Percentiles rank a stretch among this genome's conserved stretches.
phyloP scores from a whole-genome alignment of 37 sponge, comb jelly and placozoan genomes.

The Halichondria panicea region DNA sequence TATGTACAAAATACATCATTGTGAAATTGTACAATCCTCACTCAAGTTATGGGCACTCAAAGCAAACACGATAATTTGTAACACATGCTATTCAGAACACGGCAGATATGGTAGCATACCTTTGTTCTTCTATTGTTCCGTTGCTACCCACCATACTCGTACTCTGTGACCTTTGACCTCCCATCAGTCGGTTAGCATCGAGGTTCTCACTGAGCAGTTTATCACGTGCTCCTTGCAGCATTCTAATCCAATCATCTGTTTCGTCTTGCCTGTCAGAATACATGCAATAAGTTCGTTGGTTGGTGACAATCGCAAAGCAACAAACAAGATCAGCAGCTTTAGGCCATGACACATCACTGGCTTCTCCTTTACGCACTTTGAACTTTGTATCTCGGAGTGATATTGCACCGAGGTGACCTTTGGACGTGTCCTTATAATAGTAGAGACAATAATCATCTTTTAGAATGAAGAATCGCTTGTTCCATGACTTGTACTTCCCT shows the following conservation, averaged over 20 bases:
- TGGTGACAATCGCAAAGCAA: conserved; percentile 54
- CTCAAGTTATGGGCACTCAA: too few species aligned
- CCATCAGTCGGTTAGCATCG: neutral
- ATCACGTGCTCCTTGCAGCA: conserved; percentile 15
- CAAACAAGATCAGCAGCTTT: conserved; percentile 13
- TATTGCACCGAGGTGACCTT: conserved; percentile 51
- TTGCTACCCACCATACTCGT: too few species aligned
- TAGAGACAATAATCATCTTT: conserved; percentile 56
- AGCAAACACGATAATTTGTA: too few species aligned
- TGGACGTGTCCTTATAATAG: conserved; percentile 69
- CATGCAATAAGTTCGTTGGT: conserved; percentile 44
- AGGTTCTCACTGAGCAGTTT: neutral
- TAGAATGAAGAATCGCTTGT: conserved; percentile 64
- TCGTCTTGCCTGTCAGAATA: conserved; percentile 45
- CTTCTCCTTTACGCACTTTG: conserved; percentile 31
- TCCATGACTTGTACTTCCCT: conserved; percentile 71
- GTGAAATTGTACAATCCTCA: too few species aligned
- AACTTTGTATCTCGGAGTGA: conserved; percentile 48
- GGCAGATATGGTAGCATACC: too few species aligned
- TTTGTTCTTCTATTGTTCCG: too few species aligned
- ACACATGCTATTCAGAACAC: too few species aligned
- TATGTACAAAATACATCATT: too few species aligned
- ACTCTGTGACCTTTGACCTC: neutral
- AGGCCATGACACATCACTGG: conserved; percentile 60
- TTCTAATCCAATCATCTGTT: conserved; percentile 57